A percentile compares a stretch with the other conserved stretches of the same genome.
Evolutionary conservation across 2,113 vertebrate species (phyloP).

Genomic region (Notarius quadriscutis): DNA sequence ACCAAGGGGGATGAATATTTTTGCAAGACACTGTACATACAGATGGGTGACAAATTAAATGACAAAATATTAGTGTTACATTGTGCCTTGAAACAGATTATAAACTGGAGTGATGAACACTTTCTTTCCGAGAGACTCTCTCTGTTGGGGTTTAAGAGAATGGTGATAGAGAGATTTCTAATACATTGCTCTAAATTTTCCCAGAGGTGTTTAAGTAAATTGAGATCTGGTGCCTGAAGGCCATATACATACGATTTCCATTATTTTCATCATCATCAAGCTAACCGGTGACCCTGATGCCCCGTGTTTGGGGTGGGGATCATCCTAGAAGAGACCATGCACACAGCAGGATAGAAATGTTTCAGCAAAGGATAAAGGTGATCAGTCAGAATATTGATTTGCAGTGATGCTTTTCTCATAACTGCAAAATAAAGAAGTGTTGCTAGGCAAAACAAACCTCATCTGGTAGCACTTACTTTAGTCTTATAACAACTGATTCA

Average conservation of each 20-base stretch:
- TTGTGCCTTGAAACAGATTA: not conserved
- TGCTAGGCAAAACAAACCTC: too few species aligned
- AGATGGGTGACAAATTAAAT: too few species aligned
- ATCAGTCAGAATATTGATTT: not conserved
- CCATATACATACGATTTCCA: not conserved
- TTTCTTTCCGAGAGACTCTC: not conserved
- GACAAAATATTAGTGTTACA: too few species aligned
- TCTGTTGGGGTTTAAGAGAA: not conserved
- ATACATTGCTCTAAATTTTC: not conserved
- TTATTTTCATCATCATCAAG: not conserved
- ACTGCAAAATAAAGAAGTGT: not conserved
- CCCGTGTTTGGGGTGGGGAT: not conserved
- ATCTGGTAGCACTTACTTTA: too few species aligned
- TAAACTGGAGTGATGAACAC: not conserved
- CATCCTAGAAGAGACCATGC: not conserved
- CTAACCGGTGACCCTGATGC: not conserved
- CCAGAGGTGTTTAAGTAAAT: not conserved
- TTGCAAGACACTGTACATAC: too few species aligned
- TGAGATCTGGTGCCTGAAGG: not conserved
- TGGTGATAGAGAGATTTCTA: too few species aligned
- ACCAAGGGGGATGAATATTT: too few species aligned
- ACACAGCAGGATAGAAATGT: not conserved
- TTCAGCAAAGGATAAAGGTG: not conserved
- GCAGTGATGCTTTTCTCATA: not conserved
- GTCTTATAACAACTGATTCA: too few species aligned